Base-by-base conservation (phyloP, 2,888 invertebrate genomes). In the Ennomos fuscantarius region DNA sequence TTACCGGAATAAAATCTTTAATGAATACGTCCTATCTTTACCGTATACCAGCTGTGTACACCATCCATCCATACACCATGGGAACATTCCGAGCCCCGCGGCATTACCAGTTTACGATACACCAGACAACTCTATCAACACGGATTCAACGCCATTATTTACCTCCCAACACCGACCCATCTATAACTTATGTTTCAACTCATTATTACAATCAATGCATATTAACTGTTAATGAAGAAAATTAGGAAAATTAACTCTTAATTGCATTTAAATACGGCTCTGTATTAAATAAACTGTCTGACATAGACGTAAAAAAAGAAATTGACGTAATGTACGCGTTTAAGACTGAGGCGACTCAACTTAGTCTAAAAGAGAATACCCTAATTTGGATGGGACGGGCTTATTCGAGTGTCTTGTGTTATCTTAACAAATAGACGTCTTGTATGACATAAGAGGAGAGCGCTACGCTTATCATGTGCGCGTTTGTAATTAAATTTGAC, bases 41-140 rank as follows among this genome's bases (percentile, higher is more conserved):
- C 39, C 35, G 13, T 15, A 37, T 33, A 45, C 10, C 36, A 36
- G 10, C 13, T 48, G 40, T 41, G 32, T 1, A 34, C 13, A 41
- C 33, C 9, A 45, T 13, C 11, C 15, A 1, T 11, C 32, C 11
- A n/a, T 8, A 9, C 34, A 36, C 13, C 36, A 45, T 45, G 45
- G 36, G 49, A 49, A 57, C 57, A 57, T 57, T 57, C 57, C 57
- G 34, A 31, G 31, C 24, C 24, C 15, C n/a, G 31, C 12, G 8
- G 10, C 8, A 57, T 56, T 43, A 57, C 47, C 57, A 57, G 24
- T 24, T 24, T 24, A 24, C 24, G 6, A 24, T 6, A 24, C 6
- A 24, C 24, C 43, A 52, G 47, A 62, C 62, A 62, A 49, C 58
- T 63, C 58, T 64, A 66, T 66, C 66, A 39, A 15, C 50, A 45